phyloP scores from a whole-genome alignment of 2,797 vertebrate species.

The Tokudaia tokunoshimensis region DNA sequence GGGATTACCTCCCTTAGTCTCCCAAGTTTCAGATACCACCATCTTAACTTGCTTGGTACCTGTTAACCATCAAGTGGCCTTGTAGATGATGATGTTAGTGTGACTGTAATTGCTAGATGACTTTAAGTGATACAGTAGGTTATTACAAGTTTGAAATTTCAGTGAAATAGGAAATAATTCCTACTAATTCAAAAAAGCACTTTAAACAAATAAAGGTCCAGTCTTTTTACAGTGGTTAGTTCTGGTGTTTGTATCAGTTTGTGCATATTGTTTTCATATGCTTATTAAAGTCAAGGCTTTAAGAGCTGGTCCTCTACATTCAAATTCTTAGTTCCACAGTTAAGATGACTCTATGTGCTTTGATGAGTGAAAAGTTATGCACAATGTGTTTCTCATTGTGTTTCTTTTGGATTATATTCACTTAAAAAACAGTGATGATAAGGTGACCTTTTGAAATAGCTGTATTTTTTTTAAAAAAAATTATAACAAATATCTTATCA shows the following conservation, averaged over 20 bases:
- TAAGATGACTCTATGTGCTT: background rate
- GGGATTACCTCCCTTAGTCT: background rate
- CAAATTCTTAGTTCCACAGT: background rate
- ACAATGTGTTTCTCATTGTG: background rate
- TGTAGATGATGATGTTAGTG: background rate
- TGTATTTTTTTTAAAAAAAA: slow-evolving; percentile 14
- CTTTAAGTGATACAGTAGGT: slow-evolving; percentile 23
- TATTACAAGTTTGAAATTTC: slow-evolving; percentile 28
- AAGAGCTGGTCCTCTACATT: background rate
- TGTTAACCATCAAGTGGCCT: background rate
- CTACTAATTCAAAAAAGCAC: slow-evolving; percentile 39
- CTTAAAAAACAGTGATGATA: background rate
- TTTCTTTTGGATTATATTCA: background rate
- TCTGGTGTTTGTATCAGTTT: background rate
- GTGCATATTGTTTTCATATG: background rate
- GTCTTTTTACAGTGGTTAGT: slow-evolving; percentile 7
- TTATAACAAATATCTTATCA: slow-evolving; percentile 1
- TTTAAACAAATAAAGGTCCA: slow-evolving; percentile 43
- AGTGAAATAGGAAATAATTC: slow-evolving; percentile 23
- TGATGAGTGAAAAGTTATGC: slow-evolving; percentile 48
- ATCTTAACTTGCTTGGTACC: background rate
- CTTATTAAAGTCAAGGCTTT: slow-evolving; percentile 32
- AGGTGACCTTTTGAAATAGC: slow-evolving; percentile 1
- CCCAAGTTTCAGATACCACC: background rate
- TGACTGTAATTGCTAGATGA: background rate